Evolutionary conservation across 1,140 invertebrate species (phyloP).

Genomic region (Saccostrea echinata): DNA sequence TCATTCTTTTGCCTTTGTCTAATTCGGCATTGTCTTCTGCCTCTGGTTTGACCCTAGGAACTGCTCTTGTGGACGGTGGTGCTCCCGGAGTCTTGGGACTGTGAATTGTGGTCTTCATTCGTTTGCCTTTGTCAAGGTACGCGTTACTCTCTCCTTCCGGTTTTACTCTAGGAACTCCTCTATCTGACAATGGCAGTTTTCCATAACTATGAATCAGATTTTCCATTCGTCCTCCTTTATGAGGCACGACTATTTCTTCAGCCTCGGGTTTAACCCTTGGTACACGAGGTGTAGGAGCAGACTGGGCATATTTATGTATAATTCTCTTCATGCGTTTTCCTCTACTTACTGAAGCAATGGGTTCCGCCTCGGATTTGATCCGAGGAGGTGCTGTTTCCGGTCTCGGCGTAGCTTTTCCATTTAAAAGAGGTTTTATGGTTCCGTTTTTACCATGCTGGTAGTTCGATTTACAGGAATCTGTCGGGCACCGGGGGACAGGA

Average conservation of each 20-base stretch:
- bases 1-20: slow-evolving; percentile 69
- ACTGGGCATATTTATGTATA: slow-evolving; percentile 61
- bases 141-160: slow-evolving; percentile 70
- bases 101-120: slow-evolving; percentile 67
- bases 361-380: slow-evolving; percentile 63
- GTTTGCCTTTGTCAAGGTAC: slow-evolving; percentile 66
- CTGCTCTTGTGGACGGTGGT: slow-evolving; percentile 49
- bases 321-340: slow-evolving; percentile 65
- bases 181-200: slow-evolving; percentile 62
- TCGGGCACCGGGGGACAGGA: slow-evolving; percentile 69
- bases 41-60: slow-evolving; percentile 69
- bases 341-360: slow-evolving; percentile 63
- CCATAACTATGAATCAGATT: slow-evolving; percentile 69
- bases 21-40: slow-evolving; percentile 67
- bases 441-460: slow-evolving; percentile 69
- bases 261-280: slow-evolving; percentile 71
- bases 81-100: slow-evolving; percentile 55
- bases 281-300: slow-evolving; percentile 55
- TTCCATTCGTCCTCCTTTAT: slow-evolving; percentile 69
- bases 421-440: slow-evolving; percentile 67
- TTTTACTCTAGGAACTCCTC: slow-evolving; percentile 71
- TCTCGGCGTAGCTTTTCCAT: slow-evolving; percentile 64
- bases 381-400: slow-evolving; percentile 67
- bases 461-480: slow-evolving; percentile 63
- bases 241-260: slow-evolving; percentile 66